phyloP scores from a whole-genome alignment of 2,113 vertebrate species.

The Melospiza melodia region DNA sequence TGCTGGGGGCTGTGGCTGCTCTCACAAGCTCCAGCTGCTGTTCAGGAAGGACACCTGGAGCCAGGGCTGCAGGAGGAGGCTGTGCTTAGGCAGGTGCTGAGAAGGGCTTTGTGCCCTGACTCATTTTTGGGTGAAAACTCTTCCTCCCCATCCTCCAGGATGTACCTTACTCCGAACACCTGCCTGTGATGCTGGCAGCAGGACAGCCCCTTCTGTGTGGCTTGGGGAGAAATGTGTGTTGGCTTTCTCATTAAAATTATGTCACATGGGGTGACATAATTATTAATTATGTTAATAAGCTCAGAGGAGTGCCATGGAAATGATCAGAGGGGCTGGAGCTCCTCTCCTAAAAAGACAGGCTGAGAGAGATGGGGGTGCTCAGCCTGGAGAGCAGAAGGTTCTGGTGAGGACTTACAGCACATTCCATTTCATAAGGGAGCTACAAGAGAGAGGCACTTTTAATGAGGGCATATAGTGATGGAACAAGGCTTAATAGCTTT shows the following conservation, averaged over 20 bases:
- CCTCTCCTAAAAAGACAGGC: background rate
- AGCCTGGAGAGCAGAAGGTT: background rate
- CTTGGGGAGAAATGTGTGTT: accelerated
- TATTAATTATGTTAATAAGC: no score
- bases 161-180: background rate
- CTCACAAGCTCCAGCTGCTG: background rate
- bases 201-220: background rate
- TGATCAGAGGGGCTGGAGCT: background rate
- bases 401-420: background rate
- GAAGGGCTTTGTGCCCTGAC: background rate
- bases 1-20: background rate
- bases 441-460: background rate
- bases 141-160: background rate
- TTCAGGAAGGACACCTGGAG: background rate
- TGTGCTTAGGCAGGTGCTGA: background rate
- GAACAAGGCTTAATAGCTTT: background rate
- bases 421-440: background rate
- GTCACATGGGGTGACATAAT: background rate
- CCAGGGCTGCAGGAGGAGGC: background rate
- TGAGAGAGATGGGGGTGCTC: background rate
- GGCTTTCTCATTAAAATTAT: background rate
- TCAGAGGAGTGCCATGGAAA: background rate
- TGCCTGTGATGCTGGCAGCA: background rate
- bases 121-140: background rate
- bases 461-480: background rate